Conservation (phyloP, 1,140 invertebrate species). For the Melipona quadrifasciata region DNA sequence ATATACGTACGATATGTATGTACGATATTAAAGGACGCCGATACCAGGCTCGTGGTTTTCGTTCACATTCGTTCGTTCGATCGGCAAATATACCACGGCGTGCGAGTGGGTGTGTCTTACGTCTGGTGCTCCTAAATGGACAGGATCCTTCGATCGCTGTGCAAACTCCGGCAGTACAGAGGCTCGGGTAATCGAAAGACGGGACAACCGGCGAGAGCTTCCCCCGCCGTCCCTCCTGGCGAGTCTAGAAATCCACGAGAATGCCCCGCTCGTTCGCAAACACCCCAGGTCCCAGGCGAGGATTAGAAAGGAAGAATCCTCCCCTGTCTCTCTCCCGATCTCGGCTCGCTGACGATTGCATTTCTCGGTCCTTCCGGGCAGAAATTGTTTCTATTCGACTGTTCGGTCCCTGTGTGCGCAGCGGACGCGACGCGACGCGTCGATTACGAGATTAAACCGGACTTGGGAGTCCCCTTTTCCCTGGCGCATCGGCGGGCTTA, state of each 20-base stretch:
- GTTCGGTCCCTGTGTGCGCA: too few relatives aligned
- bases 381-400: slow-evolving; percentile 51
- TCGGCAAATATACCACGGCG: slow-evolving; percentile 46
- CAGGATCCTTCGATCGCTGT: slow-evolving; percentile 58
- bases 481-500: background rate
- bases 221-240: background rate
- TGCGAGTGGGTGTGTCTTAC: slow-evolving; percentile 30
- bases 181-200: slow-evolving; percentile 63
- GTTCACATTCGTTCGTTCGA: background rate
- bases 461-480: background rate
- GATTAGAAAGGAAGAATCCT: slow-evolving; percentile 55
- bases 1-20: background rate
- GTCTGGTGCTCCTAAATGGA: slow-evolving; percentile 48
- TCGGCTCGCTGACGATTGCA: slow-evolving; percentile 49
- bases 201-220: background rate
- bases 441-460: slow-evolving; percentile 50
- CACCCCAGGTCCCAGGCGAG: slow-evolving; percentile 51
- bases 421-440: slow-evolving; percentile 15
- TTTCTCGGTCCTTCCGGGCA: slow-evolving; percentile 37
- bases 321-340: background rate
- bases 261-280: slow-evolving; percentile 52
- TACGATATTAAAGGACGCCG: background rate
- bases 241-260: slow-evolving; percentile 54
- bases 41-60: too few relatives aligned
- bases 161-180: slow-evolving; percentile 60